Base-by-base conservation (phyloP, 2,797 vertebrate species). In the Erethizon dorsatum region DNA sequence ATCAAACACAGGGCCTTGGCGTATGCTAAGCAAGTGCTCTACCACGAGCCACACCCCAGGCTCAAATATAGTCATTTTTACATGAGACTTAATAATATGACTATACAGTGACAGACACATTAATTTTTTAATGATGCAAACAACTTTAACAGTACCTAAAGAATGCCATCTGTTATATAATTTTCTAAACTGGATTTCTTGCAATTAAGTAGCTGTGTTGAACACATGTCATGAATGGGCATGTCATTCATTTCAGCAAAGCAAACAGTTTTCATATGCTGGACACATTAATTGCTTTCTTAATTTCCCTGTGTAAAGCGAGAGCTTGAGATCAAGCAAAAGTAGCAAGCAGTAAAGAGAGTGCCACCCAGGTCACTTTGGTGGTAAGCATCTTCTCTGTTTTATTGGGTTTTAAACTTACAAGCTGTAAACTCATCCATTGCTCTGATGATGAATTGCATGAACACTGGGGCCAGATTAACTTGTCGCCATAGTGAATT, bases 111-210 rank as follows among this genome's bases (percentile, higher is more conserved):
- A 56, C 33, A 84, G 57, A 59, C 17, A 78, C 3, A 15, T 67
- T 52, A 57, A 84, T 47, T 77, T 95, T 95, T 79, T 56, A 26
- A 57, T 80, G 20, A 37, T 77, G 0, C 15, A 75, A 90, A n/a
- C 33, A 75, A 57, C 0, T 95, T 79, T 83, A 80, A 69, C 1
- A 78, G 5, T 6, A 41, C 65, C 3, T 79, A 50, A 88, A 57
- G 37, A 94, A 83, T 75, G 18, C 54, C 37, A 14, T 20, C 93
- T 41, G 11, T 61, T 77, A 71, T 24, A 87, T 33, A 78, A 88
- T 83, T 97, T 94, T 93, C 63, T 73, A 73, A 93, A 17, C 18
- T 54, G 37, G 0, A 67, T 95, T 95, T 93, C 37, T 63, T 31
- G 31, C 2, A 59, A 7, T 85, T 85, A 94, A 86, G 57, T 88